Evolutionary conservation across 2,797 vertebrate genomes (phyloP).

Genomic region (Craterocephalus amniculus): DNA sequence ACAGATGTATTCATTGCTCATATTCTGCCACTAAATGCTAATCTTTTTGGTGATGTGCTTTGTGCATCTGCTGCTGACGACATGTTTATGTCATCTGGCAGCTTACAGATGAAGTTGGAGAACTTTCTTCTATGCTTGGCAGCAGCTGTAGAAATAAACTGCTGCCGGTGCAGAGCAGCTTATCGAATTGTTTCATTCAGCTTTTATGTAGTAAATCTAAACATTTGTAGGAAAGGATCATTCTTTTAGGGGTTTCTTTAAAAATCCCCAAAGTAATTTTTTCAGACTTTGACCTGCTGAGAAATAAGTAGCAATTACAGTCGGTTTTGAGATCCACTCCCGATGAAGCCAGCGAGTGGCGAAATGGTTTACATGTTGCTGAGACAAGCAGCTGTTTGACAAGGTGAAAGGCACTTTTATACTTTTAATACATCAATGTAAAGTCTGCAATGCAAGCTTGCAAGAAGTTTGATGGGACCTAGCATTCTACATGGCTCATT

Average conservation of each 20-base stretch:
- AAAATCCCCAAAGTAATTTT: neutral
- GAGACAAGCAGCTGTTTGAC: neutral
- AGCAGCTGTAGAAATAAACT: neutral
- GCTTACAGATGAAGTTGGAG: conserved; percentile 8
- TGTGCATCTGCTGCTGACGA: conserved; percentile 17
- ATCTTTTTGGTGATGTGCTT: conserved; percentile 21
- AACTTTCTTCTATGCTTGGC: neutral
- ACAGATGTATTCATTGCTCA: conserved; percentile 34
- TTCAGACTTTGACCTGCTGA: neutral
- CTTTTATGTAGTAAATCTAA: neutral
- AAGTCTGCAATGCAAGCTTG: neutral
- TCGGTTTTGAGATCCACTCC: neutral
- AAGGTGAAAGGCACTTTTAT: neutral
- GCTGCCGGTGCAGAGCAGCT: neutral
- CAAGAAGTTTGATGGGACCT: neutral
- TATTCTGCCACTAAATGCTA: conserved; percentile 29
- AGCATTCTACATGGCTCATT: neutral
- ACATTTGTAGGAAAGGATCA: neutral
- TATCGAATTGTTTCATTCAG: neutral
- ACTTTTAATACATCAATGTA: neutral
- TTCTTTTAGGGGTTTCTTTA: neutral
- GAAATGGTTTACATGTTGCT: neutral
- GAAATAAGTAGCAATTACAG: neutral
- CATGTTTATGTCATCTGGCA: conserved; percentile 37
- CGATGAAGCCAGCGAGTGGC: neutral